These are phyloP conservation scores for Oedothorax gibbosus DNA, from an alignment of 1,140 invertebrate genomes.

Conservation along the genomic window DNA sequence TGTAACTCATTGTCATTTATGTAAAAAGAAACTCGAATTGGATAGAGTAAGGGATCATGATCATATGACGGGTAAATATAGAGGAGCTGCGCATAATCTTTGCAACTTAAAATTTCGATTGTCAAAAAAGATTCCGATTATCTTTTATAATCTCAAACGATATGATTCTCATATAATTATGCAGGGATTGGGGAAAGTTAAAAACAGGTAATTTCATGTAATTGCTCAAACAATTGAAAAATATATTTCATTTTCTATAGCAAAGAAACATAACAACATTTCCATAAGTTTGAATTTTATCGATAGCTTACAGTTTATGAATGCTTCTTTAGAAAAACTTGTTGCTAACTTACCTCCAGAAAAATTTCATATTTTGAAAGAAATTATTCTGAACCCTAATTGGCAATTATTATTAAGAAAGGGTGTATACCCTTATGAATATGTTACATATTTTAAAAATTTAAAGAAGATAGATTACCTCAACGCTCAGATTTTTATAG, in stretches of 20 bases:
- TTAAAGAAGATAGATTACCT: not conserved
- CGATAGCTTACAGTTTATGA: not conserved
- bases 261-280: not conserved
- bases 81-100: not conserved
- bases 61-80: conserved; percentile 18
- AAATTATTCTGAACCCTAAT: not conserved
- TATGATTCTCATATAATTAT: conserved; percentile 13
- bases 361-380: not conserved
- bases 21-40: not conserved
- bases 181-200: not conserved
- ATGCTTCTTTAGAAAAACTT: no score
- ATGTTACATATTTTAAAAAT: not conserved
- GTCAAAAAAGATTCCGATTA: not conserved
- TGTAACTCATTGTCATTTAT: not conserved
- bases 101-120: conserved; percentile 18
- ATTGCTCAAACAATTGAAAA: not conserved
- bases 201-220: not conserved
- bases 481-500: no score
- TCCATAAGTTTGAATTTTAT: not conserved
- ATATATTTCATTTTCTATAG: not conserved
- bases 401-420: not conserved
- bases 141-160: conserved; percentile 34
- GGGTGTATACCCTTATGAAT: not conserved
- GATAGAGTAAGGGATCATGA: conserved; percentile 22
- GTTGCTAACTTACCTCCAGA: not conserved